Evolutionary conservation across 2,113 vertebrate genomes (phyloP), one percentile per base, ranked within the genome.

Genomic region (Mormyrus lacerda): DNA sequence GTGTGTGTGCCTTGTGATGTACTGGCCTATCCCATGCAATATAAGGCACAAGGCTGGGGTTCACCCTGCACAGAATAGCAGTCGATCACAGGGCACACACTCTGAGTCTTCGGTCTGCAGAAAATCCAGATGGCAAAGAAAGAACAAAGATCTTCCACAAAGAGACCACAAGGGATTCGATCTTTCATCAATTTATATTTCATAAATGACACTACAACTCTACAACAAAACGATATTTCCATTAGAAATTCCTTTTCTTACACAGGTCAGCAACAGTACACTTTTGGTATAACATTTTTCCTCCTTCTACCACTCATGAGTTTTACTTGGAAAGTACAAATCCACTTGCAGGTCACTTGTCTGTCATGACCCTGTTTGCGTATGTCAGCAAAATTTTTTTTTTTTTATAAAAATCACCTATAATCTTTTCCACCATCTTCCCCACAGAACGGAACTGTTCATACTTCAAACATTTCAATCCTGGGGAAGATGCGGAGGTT

Each of bases 391-490:
- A 31, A 4, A 4, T 44, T 0, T 44, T 44, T 44, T 44, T 0
- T 44, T 44, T 44, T 44, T 44, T 44, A 69, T 17, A 79, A 42
- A 42, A 83, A 31, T 84, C 27, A 89, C 86, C 44, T 90, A 55
- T 88, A 92, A 85, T 89, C 27, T 50, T 17, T 51, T 39, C 65
- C 13, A 76, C 58, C 88, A 84, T 44, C 90, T 55, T 91, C 91
- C 93, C 89, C 90, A 87, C 95, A 99, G 98, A 96, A n/a, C 94
- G 95, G 91, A 98, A 97, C 95, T 99, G 98, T 92, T 97, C 97
- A 11, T 99, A 98, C 94, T 99, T 99, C 94, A 95, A 96, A 88
- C 98, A 99, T 92, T 99, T 99, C 93, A 97, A 97, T 51, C 97
- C 97, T 0, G 97, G 97, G 15, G 93, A 96, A 91, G 97, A 96